phyloP scores from a whole-genome alignment of 1,140 invertebrate species.

The Alviniconcha marisindica region DNA sequence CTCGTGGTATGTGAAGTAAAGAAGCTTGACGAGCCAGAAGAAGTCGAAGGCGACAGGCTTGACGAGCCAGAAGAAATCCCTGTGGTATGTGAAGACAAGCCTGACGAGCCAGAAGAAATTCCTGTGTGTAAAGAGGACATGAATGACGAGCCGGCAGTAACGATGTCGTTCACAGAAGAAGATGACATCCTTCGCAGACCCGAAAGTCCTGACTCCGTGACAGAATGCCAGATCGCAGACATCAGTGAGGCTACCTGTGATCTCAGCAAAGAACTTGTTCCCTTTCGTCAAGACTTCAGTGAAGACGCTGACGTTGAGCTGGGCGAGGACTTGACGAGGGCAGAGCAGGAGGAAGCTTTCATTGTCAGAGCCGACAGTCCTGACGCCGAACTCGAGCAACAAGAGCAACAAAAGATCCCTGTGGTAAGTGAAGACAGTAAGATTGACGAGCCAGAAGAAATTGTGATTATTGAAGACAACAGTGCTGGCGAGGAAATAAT shows the following conservation, averaged over 20 bases:
- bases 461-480: background rate
- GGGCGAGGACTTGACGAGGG: too few relatives aligned
- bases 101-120: background rate
- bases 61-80: background rate
- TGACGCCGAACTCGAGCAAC: too few relatives aligned
- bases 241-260: too few relatives aligned
- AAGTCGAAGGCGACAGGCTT: background rate
- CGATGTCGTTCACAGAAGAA: too few relatives aligned
- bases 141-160: too few relatives aligned
- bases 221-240: background rate
- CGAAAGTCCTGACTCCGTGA: conserved; percentile 6
- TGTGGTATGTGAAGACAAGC: background rate
- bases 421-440: too few relatives aligned
- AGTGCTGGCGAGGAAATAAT: background rate
- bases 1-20: too few relatives aligned
- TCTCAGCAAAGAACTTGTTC: too few relatives aligned
- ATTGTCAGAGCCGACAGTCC: background rate
- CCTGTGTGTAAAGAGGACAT: too few relatives aligned
- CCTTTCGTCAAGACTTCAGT: background rate
- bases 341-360: background rate
- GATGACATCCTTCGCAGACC: background rate
- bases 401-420: too few relatives aligned
- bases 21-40: background rate
- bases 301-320: background rate
- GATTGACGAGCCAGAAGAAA: background rate